Evolutionary conservation across 2,113 vertebrate species (phyloP), one percentile per base, ranked within the genome.

Genomic region (Andinoacara biseriatus): DNA sequence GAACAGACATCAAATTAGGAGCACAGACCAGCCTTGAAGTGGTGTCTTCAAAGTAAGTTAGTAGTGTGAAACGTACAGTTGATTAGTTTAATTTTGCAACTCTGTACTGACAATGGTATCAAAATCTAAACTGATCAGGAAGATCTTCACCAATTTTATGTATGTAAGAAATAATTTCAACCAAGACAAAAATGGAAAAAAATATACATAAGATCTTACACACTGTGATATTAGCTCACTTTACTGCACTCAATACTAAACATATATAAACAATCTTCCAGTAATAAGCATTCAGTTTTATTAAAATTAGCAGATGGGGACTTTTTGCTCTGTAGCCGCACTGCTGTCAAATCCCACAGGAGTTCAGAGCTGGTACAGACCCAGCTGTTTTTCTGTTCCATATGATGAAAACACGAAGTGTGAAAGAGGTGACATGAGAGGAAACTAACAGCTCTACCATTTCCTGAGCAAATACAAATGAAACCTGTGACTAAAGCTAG

Each of bases 301-400:
- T 80, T 81, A 58, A 54, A 82, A 76, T 61, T n/a, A 72, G 77
- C 59, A 43, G 52, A 58, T 10, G 11, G 35, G 46, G 60, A 43
- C 65, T 40, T 61, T 80, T 52, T 35, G 49, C 60, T 81, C 77
- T 82, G 61, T 18, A 38, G 76, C 61, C 84, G 57, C 76, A 24
- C 40, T 81, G 74, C 20, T 26, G 84, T 88, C 33, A 72, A 76
- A 69, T 67, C 86, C 86, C 86, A 20, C 3, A 7, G 57, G 87
- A 80, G 61, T 58, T 69, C 35, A 14, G 22, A 83, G 33, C 61
- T 69, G 62, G 60, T 82, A 3, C 72, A 56, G 54, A 52, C 76
- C 82, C 92, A 92, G 92, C 86, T 90, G 87, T 75, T 74, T 4
- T 26, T 61, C 33, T 83, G 59, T 11, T 76, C 18, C 76, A 20